Evolutionary conservation across 2,797 vertebrate species (phyloP).

Genomic region (Etheostoma perlongum): DNA sequence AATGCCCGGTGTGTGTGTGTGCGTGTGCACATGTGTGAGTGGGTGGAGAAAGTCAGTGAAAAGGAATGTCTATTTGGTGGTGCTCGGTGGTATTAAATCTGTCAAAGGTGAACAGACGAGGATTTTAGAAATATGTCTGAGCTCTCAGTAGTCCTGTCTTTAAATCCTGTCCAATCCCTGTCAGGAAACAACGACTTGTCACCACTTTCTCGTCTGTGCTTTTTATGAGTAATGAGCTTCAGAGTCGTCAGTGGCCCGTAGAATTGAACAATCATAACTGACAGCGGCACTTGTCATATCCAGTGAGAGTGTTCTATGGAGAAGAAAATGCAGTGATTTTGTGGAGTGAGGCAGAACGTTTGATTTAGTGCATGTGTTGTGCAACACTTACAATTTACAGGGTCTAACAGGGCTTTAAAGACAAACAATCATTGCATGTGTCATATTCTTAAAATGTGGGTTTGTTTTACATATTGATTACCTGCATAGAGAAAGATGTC

Average conservation of each 20-base stretch:
- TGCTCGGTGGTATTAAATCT: slow-evolving; percentile 59
- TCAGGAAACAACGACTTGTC: slow-evolving; percentile 62
- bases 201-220: slow-evolving; percentile 37
- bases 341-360: slow-evolving; percentile 13
- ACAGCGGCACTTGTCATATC: slow-evolving; percentile 34
- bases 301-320: slow-evolving; percentile 8
- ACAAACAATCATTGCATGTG: not conserved
- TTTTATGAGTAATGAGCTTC: slow-evolving; percentile 43
- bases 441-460: not conserved
- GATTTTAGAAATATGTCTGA: slow-evolving; percentile 52
- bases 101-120: slow-evolving; percentile 48
- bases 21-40: slow-evolving; percentile 51
- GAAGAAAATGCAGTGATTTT: slow-evolving; percentile 34
- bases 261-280: slow-evolving; percentile 47
- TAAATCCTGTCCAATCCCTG: slow-evolving; percentile 51
- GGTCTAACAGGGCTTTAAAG: not conserved
- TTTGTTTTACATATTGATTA: too few relatives aligned
- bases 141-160: slow-evolving; percentile 35
- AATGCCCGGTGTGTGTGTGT: slow-evolving; percentile 41
- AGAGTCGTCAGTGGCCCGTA: slow-evolving; percentile 18
- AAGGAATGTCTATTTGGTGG: slow-evolving; percentile 67
- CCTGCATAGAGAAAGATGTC: too few relatives aligned
- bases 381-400: not conserved
- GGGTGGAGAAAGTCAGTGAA: slow-evolving; percentile 68
- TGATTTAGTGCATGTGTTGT: not conserved